phyloP scores from a whole-genome alignment of 1,140 invertebrate genomes.

The Linepithema humile region DNA sequence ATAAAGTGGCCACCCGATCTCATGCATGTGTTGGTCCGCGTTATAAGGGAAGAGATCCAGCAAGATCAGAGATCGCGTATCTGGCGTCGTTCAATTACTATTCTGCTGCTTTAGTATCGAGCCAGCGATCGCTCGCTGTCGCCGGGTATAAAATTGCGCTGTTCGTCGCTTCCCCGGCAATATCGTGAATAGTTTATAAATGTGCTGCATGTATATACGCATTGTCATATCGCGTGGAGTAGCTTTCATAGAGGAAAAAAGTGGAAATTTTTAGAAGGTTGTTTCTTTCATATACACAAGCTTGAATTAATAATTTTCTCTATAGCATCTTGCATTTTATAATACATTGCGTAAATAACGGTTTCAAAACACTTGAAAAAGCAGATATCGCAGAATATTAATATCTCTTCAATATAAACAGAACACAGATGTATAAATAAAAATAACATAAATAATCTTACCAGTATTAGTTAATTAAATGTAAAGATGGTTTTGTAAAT shows the following conservation, averaged over 20 bases:
- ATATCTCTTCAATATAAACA: background rate
- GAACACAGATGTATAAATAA: background rate
- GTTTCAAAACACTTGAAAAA: background rate
- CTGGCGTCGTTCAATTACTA: slow-evolving; percentile 40
- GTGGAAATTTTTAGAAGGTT: background rate
- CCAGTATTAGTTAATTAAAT: background rate
- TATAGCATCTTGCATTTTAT: background rate
- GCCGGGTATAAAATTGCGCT: slow-evolving; percentile 30
- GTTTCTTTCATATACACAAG: background rate
- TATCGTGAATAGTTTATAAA: slow-evolving; percentile 46
- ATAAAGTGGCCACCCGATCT: slow-evolving; percentile 20
- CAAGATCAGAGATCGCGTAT: slow-evolving; percentile 42
- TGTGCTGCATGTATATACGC: background rate
- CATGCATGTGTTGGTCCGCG: background rate
- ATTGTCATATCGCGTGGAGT: background rate
- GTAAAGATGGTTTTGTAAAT: background rate
- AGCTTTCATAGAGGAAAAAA: background rate
- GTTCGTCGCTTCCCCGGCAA: slow-evolving; percentile 28
- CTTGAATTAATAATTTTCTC: background rate
- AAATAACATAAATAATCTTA: background rate
- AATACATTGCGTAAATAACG: background rate
- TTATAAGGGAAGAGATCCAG: slow-evolving; percentile 21
- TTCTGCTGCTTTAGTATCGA: slow-evolving; percentile 39
- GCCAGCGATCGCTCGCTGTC: background rate
- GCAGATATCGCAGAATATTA: background rate